Base-by-base conservation (phyloP, 2,888 invertebrate genomes). In the Drosophila multiciliata region DNA sequence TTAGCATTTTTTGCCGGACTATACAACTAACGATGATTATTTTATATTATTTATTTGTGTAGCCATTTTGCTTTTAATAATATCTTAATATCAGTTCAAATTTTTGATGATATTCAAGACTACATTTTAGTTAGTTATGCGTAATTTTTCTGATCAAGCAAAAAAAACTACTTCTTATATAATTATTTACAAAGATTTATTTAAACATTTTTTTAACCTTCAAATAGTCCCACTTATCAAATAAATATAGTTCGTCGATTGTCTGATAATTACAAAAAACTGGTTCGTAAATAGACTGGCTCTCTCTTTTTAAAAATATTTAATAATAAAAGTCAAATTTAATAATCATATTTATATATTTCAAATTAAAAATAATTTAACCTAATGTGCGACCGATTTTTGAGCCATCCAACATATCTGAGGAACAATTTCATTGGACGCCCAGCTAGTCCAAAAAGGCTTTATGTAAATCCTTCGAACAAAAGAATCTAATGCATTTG, bases 381-480 rank as follows among this genome's bases (percentile, higher is more conserved):
- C 33, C 20, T 58, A 9, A 33, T 0, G 2, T 23, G 9, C 0
- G 26, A 38, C 40, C 45, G 50, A 29, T 52, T 45, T 42, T 60
- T 58, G 49, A 40, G 42, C 65, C 40, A 5, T 1, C 6, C 36
- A 48, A 42, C n/a, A 26, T 17, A 38, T 38, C 11, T 45, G 17
- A 26, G 45, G 52, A 45, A 9, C 63, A 66, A 72, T 72, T 78
- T 33, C 75, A 78, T 50, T 17, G 59, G 15, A 42, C 50, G 60
- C 38, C 57, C 65, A 71, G 67, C 67, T 73, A 78, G 82, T 79
- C 52, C 60, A 38, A 80, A 79, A 79, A 61, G 74, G 65, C 75
- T 82, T 87, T 81, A 87, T 81, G 84, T 61, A 84, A 87, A 87
- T 79, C 72, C 72, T 17, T 38, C 11, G 29, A 69, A 83, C 83